Base-by-base conservation (phyloP, 2,888 invertebrate species). In the Agonopterix subpropinquella region DNA sequence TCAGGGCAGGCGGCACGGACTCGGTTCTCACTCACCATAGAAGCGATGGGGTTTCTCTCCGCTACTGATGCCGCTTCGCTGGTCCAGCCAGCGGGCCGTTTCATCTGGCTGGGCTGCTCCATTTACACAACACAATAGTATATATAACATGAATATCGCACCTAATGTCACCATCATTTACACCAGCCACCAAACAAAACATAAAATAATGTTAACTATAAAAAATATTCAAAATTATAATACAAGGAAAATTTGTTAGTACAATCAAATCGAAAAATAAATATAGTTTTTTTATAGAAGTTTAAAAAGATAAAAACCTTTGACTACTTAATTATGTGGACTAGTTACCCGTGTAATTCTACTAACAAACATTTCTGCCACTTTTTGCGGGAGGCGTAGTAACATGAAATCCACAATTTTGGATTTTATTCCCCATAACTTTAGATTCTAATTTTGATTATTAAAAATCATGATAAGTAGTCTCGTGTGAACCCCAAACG, bases 71-170 rank as follows among this genome's bases (percentile, higher is more conserved):
- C 77, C 76, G 59, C 76, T 82, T 60, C 77, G 80, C 59, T 86
- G 84, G 61, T 84, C 83, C 73, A 89, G 69, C 88, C 89, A 88
- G 69, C 73, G 76, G 48, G 86, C 87, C 15, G 89, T 88, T 62
- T 88, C 89, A 59, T 89, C 89, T 50, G 88, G 84, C 77, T 87
- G 88, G 64, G 81, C 89, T 89, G 89, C 85, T 72, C 86, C 87
- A 62, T 85, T 87, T 64, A 84, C 81, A 89, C 86, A 89, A 88
- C 85, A 87, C 73, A 87, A 88, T 63, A 88, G 86, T 85, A 88
- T 85, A 88, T 87, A 88, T 83, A 88, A 88, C 88, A 88, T 88
- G 82, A 86, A 87, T 74, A 88, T 87, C 71, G 86, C 82, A 82
- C 85, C 88, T 87, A 86, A 80, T 73, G 71, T 70, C 77, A 83